Evolutionary conservation across 2,113 vertebrate species (phyloP), one percentile per base, ranked within the genome.

Genomic region (Bubo scandiacus): DNA sequence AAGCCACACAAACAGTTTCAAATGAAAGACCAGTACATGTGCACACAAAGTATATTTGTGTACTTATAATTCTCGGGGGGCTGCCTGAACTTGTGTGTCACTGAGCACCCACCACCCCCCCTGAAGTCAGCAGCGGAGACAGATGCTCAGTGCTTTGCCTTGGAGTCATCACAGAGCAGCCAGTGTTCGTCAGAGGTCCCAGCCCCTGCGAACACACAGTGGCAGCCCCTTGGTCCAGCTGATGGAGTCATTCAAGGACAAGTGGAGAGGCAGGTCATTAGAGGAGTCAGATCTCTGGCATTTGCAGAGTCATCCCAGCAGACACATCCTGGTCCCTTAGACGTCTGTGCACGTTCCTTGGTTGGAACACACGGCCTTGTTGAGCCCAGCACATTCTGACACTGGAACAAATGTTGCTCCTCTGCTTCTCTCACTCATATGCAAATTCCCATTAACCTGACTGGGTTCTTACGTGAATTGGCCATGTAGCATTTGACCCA

Each of bases 381-480:
- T 36, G 23, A 86, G 52, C 70, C 45, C 25, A 11, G 36, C 36
- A 42, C 49, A 30, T 16, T 15, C 40, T 51, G 40, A 15, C 1
- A 0, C 12, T 52, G 36, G 27, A 55, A 32, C n/a, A 54, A 61
- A 38, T 2, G 3, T 6, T 84, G 49, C 30, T 79, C 20, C 55
- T 43, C 38, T 52, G 34, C 51, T 77, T 65, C 30, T 54, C 40
- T n/a, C 5, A 0, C 67, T 67, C 45, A 40, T 1, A 0, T 9
- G 4, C 42, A 54, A 54, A 36, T 85, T 90, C 38, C 74, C 47
- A 25, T 63, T 83, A 43, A 34, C 19, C 36, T 4, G 1, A 5
- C 38, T 22, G 43, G 32, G 27, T 72, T 81, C 61, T 73, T 61
- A 23, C n/a, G 5, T 13, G n/a, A 47, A 43, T 11, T 59, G 81